Evolutionary conservation across 2,888 invertebrate genomes (phyloP).

Genomic region (Vanessa cardui): DNA sequence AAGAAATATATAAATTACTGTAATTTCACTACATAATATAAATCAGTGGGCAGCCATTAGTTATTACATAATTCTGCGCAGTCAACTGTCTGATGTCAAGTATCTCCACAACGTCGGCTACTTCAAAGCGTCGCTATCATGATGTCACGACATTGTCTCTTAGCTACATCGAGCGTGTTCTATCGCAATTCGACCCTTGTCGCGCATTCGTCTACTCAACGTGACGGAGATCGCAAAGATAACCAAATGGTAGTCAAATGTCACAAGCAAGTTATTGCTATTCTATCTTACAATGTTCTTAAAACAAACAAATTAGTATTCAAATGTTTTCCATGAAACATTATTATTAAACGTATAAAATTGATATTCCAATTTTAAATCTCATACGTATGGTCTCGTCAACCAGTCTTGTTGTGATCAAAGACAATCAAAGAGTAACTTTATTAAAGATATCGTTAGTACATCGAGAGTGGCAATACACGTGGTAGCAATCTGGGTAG

Average conservation of each 20-base stretch:
- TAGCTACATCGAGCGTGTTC: slow-evolving; percentile 60
- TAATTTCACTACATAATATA: no score
- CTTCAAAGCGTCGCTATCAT: slow-evolving; percentile 44
- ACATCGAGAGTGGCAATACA: slow-evolving; percentile 47
- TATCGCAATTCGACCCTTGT: slow-evolving; percentile 60
- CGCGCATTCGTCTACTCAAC: slow-evolving; percentile 48
- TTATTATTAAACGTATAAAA: no score
- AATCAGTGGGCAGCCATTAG: no score
- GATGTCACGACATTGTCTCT: slow-evolving; percentile 57
- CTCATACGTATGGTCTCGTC: slow-evolving; percentile 6
- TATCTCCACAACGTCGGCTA: slow-evolving; percentile 32
- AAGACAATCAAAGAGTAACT: slow-evolving; percentile 41
- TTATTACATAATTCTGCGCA: background rate
- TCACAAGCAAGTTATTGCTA: slow-evolving; percentile 1
- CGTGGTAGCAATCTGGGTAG: slow-evolving; percentile 64
- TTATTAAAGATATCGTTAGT: slow-evolving; percentile 44
- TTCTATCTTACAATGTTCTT: background rate
- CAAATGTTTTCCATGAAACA: no score
- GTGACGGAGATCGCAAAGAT: slow-evolving; percentile 69
- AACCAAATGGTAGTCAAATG: slow-evolving; percentile 32
- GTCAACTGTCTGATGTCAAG: background rate
- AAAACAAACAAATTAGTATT: no score
- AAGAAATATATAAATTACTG: no score
- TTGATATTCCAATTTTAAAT: background rate
- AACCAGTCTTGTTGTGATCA: slow-evolving; percentile 25